phyloP scores from a whole-genome alignment of 1,140 invertebrate species.

The Lordiphosa collinella region DNA sequence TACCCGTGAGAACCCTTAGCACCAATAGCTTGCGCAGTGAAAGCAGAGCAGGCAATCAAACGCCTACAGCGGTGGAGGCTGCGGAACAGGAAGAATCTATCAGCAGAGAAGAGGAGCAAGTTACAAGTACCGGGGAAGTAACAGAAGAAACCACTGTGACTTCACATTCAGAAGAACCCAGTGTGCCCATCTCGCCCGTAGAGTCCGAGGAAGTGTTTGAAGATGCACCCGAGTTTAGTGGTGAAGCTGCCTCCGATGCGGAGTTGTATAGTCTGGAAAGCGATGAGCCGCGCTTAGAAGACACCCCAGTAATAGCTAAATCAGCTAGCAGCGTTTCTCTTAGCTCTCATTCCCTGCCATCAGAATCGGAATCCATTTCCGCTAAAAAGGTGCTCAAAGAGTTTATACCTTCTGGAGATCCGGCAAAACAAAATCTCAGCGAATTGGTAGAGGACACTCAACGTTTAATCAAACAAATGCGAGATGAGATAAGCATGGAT shows the following conservation, averaged over 20 bases:
- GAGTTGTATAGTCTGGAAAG: slow-evolving; percentile 65
- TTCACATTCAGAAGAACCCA: not conserved
- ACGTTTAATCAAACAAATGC: slow-evolving; percentile 83
- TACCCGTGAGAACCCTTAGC: slow-evolving; percentile 58
- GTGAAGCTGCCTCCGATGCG: slow-evolving; percentile 53
- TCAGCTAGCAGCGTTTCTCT: slow-evolving; percentile 45
- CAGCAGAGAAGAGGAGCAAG: not conserved
- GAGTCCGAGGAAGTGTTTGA: slow-evolving; percentile 58
- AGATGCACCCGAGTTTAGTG: slow-evolving; percentile 59
- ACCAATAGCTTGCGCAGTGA: slow-evolving; percentile 48
- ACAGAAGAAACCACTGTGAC: not conserved
- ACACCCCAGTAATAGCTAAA: slow-evolving; percentile 10
- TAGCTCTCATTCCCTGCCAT: slow-evolving; percentile 40
- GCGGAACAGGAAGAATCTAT: not conserved
- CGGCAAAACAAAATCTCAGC: slow-evolving; percentile 80
- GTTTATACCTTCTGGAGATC: slow-evolving; percentile 68
- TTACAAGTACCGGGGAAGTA: not conserved
- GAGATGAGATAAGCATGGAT: slow-evolving; percentile 83
- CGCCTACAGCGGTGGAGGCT: slow-evolving; percentile 10
- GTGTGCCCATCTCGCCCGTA: slow-evolving; percentile 8
- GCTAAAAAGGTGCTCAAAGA: slow-evolving; percentile 47
- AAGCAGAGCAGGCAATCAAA: slow-evolving; percentile 28
- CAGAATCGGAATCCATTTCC: slow-evolving; percentile 6
- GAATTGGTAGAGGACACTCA: slow-evolving; percentile 83
- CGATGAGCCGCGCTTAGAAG: slow-evolving; percentile 26